Conservation (phyloP, 1,140 invertebrate genomes). For the Rhagoletis pomonella region DNA sequence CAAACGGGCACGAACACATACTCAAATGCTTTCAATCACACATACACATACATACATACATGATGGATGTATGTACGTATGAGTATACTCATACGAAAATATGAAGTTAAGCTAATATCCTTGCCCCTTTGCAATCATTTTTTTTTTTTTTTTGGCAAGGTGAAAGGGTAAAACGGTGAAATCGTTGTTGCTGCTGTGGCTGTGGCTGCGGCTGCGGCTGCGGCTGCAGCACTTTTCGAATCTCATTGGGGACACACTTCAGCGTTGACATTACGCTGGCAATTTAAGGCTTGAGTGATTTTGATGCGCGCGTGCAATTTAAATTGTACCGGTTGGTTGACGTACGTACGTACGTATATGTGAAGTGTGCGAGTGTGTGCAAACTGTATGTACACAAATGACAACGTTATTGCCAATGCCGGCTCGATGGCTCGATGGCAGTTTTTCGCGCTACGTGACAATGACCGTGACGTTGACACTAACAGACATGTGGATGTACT, state of each 20-base stretch:
- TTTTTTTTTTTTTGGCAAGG: neutral
- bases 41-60: neutral
- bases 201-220: neutral
- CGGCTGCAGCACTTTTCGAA: neutral
- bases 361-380: too few relatives aligned
- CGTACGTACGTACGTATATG: neutral
- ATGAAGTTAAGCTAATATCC: slow-evolving; percentile 9
- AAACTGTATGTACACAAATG: neutral
- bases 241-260: slow-evolving; percentile 42
- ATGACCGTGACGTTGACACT: neutral
- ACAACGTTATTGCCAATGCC: neutral
- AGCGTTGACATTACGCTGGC: slow-evolving; percentile 41
- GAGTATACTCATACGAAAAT: neutral
- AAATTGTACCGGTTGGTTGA: neutral
- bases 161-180: neutral
- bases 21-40: too few relatives aligned
- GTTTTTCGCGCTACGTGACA: slow-evolving; percentile 25
- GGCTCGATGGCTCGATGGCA: neutral
- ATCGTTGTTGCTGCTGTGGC: too few relatives aligned
- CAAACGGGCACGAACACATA: neutral
- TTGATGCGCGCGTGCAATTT: slow-evolving; percentile 44
- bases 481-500: neutral
- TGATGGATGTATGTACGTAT: neutral
- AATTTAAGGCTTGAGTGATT: slow-evolving; percentile 50
- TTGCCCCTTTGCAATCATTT: slow-evolving; percentile 25